Evolutionary conservation across 1,140 invertebrate species (phyloP).

Genomic region (Portunus trituberculatus): DNA sequence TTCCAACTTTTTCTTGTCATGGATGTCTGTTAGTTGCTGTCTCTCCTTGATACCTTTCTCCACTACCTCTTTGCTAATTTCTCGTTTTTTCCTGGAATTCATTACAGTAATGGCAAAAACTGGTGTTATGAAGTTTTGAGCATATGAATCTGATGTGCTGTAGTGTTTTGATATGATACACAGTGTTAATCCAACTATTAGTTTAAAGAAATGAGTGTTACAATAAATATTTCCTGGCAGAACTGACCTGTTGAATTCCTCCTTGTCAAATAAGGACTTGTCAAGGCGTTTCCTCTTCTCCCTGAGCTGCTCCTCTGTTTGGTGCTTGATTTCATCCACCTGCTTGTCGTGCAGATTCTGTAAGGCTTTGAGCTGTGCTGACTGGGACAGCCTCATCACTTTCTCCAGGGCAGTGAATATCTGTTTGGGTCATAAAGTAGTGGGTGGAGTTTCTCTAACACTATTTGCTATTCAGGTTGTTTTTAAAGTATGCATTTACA

Average conservation of each 20-base stretch:
- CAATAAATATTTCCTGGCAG: too few species aligned
- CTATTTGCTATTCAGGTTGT: too few species aligned
- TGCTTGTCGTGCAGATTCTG: conserved; percentile 87
- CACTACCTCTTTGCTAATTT: conserved; percentile 88
- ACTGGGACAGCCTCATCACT: conserved; percentile 88
- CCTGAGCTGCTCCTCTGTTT: conserved; percentile 89
- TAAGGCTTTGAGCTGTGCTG: conserved; percentile 88
- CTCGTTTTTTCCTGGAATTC: conserved; percentile 85
- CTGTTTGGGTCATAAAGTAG: conserved; percentile 54
- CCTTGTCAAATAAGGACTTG: conserved; percentile 92
- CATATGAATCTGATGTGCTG: too few species aligned
- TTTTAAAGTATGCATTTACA: too few species aligned
- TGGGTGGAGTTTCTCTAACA: too few species aligned
- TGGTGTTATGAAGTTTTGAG: too few species aligned
- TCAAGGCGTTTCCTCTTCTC: conserved; percentile 92
- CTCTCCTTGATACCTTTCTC: conserved; percentile 91
- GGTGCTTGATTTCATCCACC: conserved; percentile 91
- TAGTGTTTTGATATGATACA: too few species aligned
- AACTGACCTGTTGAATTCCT: conserved; percentile 89
- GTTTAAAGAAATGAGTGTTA: too few species aligned
- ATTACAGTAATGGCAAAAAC: background rate
- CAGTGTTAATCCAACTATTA: too few species aligned
- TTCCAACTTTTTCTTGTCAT: conserved; percentile 88
- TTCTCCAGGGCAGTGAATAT: conserved; percentile 87
- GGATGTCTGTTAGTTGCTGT: conserved; percentile 86